Percentiles rank a stretch among this genome's conserved stretches.
These are phyloP conservation scores for Paracyclopina nana DNA, from an alignment of 1,140 invertebrate species.

Conservation along the genomic window DNA sequence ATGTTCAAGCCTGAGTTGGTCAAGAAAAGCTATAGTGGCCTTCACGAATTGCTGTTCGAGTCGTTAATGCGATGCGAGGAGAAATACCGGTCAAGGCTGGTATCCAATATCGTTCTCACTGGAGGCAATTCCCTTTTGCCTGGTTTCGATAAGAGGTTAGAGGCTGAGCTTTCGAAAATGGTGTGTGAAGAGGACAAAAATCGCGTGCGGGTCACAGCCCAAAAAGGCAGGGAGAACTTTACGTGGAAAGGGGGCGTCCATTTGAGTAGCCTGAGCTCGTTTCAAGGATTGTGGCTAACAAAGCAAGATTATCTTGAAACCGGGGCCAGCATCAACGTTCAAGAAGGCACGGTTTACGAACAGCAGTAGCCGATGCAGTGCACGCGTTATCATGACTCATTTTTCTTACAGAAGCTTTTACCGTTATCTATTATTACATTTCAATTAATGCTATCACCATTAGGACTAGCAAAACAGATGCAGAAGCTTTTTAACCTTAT, in stretches of 20 bases:
- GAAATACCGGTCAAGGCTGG: not conserved
- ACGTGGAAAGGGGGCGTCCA: conserved; percentile 11
- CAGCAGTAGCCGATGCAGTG: too few species aligned
- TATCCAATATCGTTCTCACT: conserved; percentile 12
- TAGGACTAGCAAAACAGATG: too few species aligned
- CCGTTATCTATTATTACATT: too few species aligned
- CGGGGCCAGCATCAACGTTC: too few species aligned
- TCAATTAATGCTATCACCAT: too few species aligned
- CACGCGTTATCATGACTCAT: too few species aligned
- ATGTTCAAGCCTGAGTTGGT: conserved; percentile 7
- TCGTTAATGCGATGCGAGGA: conserved; percentile 8
- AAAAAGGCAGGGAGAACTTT: conserved; percentile 7
- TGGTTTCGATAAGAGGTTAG: conserved; percentile 7
- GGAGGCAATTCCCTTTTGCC: conserved; percentile 14
- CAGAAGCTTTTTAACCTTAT: too few species aligned
- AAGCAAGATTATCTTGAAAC: conserved; percentile 6
- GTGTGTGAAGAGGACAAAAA: not conserved
- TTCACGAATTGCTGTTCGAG: conserved; percentile 8
- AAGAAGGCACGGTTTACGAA: too few species aligned
- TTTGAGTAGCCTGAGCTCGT: not conserved
- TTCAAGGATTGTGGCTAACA: conserved; percentile 10
- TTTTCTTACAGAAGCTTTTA: too few species aligned
- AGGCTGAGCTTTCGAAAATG: conserved; percentile 6
- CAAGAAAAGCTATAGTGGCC: not conserved
- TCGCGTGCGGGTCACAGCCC: conserved; percentile 3